phyloP scores from a whole-genome alignment of 2,888 invertebrate genomes.

The Ischnura elegans region DNA sequence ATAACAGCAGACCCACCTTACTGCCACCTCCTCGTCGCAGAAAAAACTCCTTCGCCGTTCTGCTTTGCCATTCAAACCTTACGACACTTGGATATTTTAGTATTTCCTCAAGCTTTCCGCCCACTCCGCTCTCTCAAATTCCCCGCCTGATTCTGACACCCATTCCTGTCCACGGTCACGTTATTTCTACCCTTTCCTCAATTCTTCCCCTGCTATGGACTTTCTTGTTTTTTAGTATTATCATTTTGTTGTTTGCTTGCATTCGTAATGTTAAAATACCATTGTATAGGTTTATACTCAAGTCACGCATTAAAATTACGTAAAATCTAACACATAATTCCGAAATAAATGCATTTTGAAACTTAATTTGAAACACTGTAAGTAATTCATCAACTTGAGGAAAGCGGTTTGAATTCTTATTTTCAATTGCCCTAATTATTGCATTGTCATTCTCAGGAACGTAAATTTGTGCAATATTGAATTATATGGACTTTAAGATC shows the following conservation, averaged over 20 bases:
- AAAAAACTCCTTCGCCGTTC: not conserved
- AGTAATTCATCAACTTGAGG: too few species aligned
- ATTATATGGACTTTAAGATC: too few species aligned
- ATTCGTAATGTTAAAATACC: too few species aligned
- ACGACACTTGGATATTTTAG: constrained; percentile 35
- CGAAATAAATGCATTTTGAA: too few species aligned
- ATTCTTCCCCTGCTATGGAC: not conserved
- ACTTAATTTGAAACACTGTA: too few species aligned
- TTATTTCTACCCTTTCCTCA: not conserved
- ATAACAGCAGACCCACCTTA: not conserved
- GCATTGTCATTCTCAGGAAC: too few species aligned
- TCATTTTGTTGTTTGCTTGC: not conserved
- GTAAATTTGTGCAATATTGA: too few species aligned
- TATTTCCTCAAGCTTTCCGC: not conserved
- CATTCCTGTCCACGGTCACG: constrained; percentile 15
- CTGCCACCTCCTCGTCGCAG: not conserved
- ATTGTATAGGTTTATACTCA: too few species aligned
- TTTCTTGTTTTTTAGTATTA: not conserved
- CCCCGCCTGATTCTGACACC: not conserved
- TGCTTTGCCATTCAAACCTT: constrained; percentile 21
- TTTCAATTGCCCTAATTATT: too few species aligned
- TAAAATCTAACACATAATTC: too few species aligned
- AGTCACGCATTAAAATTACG: too few species aligned
- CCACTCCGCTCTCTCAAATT: not conserved
- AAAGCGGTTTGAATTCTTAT: too few species aligned